Percentiles rank a stretch among this genome's conserved stretches.
Evolutionary conservation across 2,113 vertebrate genomes (phyloP).

Genomic region (Garra rufa): DNA sequence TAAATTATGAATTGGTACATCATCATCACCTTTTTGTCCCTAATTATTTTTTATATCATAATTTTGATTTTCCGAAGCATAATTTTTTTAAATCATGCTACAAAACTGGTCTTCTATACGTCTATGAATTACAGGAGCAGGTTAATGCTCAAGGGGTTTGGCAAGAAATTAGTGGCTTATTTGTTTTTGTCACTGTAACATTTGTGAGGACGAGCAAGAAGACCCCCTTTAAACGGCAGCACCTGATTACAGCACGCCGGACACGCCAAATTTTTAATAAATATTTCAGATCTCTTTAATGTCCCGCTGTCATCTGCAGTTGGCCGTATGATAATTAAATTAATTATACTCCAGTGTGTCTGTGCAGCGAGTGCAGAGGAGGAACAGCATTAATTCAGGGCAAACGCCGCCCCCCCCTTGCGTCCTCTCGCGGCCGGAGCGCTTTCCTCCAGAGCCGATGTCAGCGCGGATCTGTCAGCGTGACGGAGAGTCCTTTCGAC

Average conservation of each 20-base stretch:
- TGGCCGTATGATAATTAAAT: conserved; percentile 81
- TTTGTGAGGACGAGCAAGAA: neutral
- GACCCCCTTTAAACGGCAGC: neutral
- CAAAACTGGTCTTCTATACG: neutral
- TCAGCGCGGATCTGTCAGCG: conserved; percentile 79
- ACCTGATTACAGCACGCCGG: conserved; percentile 50
- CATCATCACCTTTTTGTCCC: neutral
- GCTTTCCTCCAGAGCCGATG: conserved; percentile 59
- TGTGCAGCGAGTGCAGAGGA: conserved; percentile 36
- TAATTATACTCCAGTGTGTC: conserved; percentile 77
- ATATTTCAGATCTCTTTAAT: conserved; percentile 73
- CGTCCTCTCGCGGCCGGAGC: conserved; percentile 73
- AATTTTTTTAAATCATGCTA: conserved; percentile 57
- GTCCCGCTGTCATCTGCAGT: conserved; percentile 79
- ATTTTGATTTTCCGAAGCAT: neutral
- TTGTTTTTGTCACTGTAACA: neutral
- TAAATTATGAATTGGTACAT: too few relatives aligned
- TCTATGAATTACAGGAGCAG: neutral
- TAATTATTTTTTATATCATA: neutral
- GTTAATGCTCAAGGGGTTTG: neutral
- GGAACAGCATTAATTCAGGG: conserved; percentile 78
- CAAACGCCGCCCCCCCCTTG: conserved; percentile 73
- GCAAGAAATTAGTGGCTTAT: conserved; percentile 62
- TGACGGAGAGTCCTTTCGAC: conserved; percentile 80
- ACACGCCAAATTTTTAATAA: conserved; percentile 67